Base-by-base conservation (phyloP, 2,113 vertebrate genomes). In the Coptodon bakossiorum region DNA sequence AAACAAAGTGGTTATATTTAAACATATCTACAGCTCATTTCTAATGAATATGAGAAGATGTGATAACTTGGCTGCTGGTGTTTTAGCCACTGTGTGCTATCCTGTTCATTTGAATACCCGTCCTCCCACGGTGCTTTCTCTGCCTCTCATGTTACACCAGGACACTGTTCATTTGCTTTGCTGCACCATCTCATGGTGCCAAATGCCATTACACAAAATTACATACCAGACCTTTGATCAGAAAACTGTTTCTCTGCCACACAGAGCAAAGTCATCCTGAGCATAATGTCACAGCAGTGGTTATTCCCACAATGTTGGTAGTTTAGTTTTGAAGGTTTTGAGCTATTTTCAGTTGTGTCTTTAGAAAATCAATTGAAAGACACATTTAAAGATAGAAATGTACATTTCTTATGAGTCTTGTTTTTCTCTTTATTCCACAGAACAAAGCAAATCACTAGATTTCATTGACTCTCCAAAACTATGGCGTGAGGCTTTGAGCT, bases 241-340 rank as follows among this genome's bases (percentile, higher is more conserved):
- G 6, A 24, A 54, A 54, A 54, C 10, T 9, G 36, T 36, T 36
- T 36, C 8, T 36, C 8, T 36, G 36, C 36, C 10, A 40, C 9
- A 40, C 38, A 11, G 38, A 6, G 14, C 5, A 48, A 48, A 48
- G 45, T 3, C 14, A 16, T 48, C 45, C 45, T 48, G 45, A 48
- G 6, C 5, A 48, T 48, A 12, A 40, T 5, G 38, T 40, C 38
- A 40, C 38, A 40, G 38, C 1, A 48, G 45, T 48, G 14, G 14
- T 48, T 59, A 48, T 48, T 16, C 6, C 45, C 45, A 7, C 3
- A 48, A 7, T 16, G 45, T 48, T 48, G 45, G 0, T 6, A 22
- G 9, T 53, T 53, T 53, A 0, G 19, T 53, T 22, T 53, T 11
- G 9, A 53, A 53, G 52, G 3, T 0, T 53, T 6, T 0, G 0